Conservation (phyloP, 2,113 vertebrate species). For the Hippocampus barbouri region DNA sequence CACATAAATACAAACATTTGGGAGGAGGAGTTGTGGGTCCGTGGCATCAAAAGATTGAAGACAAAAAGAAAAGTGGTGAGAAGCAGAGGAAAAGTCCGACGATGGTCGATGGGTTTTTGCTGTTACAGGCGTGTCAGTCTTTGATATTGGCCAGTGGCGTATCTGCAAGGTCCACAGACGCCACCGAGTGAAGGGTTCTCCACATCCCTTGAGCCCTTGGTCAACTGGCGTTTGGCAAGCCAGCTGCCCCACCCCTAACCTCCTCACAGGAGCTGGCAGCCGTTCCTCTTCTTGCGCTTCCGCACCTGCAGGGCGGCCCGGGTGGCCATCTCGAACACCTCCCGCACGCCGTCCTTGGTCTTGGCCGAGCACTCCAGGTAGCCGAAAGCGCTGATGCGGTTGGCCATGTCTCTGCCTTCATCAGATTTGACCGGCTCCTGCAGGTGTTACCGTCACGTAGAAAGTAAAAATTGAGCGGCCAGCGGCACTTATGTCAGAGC, state of each 20-base stretch:
- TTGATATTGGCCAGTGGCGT: constrained; percentile 45
- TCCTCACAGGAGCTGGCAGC: constrained; percentile 84
- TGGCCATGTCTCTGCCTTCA: constrained; percentile 96
- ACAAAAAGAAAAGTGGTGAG: constrained; percentile 39
- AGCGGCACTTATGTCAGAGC: too few relatives aligned
- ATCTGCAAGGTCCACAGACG: constrained; percentile 61
- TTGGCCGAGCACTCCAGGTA: constrained; percentile 98
- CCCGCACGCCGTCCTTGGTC: constrained; percentile 95
- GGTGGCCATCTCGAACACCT: constrained; percentile 98
- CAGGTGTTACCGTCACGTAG: background rate
- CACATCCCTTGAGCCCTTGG: constrained; percentile 22
- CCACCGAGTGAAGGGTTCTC: constrained; percentile 54
- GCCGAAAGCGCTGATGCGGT: constrained; percentile 93
- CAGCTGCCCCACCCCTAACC: constrained; percentile 55
- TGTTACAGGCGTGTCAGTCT: constrained; percentile 64
- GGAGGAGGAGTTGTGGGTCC: constrained; percentile 23
- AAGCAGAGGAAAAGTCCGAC: constrained; percentile 40
- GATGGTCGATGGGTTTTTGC: constrained; percentile 52
- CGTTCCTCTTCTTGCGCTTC: constrained; percentile 85
- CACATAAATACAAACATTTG: constrained; percentile 57
- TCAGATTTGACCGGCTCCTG: constrained; percentile 93
- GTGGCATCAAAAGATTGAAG: constrained; percentile 39
- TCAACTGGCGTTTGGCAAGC: constrained; percentile 13
- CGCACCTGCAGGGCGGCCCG: constrained; percentile 91
- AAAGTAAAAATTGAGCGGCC: background rate